Conservation (phyloP, 2,888 invertebrate genomes). For the Acronicta leporina region DNA sequence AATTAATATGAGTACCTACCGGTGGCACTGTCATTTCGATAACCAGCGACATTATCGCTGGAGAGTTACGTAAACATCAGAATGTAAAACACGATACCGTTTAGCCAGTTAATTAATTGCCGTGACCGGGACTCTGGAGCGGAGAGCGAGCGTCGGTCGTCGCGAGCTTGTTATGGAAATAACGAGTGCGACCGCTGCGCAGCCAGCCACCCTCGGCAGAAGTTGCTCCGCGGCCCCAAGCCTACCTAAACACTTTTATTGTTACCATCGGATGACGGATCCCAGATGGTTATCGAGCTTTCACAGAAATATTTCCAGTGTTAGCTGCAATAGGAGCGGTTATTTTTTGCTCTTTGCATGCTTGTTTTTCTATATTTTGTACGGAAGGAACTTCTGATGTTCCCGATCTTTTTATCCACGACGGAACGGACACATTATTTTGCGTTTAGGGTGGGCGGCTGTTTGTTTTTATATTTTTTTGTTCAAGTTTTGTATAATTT, state of each 20-base stretch:
- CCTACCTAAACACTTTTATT: constrained; percentile 72
- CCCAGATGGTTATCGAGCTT: constrained; percentile 68
- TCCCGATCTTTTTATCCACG: too few species aligned
- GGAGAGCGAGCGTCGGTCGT: constrained; percentile 70
- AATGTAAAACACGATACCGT: constrained; percentile 87
- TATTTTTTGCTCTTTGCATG: neutral
- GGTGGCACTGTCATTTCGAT: constrained; percentile 78
- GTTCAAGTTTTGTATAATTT: too few species aligned
- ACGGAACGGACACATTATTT: too few species aligned
- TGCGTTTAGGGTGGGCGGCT: too few species aligned
- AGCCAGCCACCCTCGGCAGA: constrained; percentile 67
- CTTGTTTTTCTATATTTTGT: too few species aligned
- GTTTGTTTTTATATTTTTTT: too few species aligned
- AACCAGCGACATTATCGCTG: constrained; percentile 82
- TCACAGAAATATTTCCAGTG: constrained; percentile 43
- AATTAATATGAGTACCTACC: constrained; percentile 82
- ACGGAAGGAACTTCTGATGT: too few species aligned
- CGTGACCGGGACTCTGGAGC: constrained; percentile 76
- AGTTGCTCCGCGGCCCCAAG: constrained; percentile 65
- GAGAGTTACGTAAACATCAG: constrained; percentile 87
- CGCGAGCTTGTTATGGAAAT: constrained; percentile 85
- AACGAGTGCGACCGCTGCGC: constrained; percentile 78
- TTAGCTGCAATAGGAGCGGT: constrained; percentile 16
- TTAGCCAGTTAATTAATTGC: constrained; percentile 88
- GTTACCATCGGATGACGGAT: constrained; percentile 63